Conservation (phyloP, 1,140 invertebrate genomes). For the Drosophila ogumai region DNA sequence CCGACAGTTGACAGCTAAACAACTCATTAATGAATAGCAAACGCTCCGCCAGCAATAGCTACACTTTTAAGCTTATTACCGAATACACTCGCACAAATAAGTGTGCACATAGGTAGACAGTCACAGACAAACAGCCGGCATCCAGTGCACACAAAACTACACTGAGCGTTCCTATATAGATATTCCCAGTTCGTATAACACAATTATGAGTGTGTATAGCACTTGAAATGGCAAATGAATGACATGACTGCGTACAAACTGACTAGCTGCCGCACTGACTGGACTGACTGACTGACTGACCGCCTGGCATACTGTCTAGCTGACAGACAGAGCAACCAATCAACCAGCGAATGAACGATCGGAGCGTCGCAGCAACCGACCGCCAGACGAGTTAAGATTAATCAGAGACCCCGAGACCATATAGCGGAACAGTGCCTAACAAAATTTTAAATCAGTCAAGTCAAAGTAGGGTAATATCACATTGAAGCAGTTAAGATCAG, state of each 20-base stretch:
- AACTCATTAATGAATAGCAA: conserved; percentile 79
- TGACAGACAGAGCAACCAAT: conserved; percentile 40
- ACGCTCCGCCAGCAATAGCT: conserved; percentile 46
- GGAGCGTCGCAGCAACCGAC: conserved; percentile 24
- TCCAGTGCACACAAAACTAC: conserved; percentile 37
- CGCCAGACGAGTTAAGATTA: conserved; percentile 74
- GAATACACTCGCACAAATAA: conserved; percentile 48
- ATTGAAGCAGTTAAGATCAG: not conserved
- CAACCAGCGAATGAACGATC: conserved; percentile 33
- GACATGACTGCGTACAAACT: conserved; percentile 69
- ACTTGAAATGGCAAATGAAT: conserved; percentile 83
- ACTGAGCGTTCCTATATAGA: conserved; percentile 22
- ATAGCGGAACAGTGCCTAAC: conserved; percentile 26
- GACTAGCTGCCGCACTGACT: conserved; percentile 37
- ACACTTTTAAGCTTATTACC: conserved; percentile 74
- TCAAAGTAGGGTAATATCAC: not conserved
- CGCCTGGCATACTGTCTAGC: conserved; percentile 23
- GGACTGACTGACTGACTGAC: conserved; percentile 29
- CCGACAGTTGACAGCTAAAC: conserved; percentile 70
- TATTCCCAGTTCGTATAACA: conserved; percentile 29
- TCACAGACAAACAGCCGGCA: conserved; percentile 37
- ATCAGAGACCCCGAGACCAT: conserved; percentile 72
- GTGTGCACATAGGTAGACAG: conserved; percentile 14
- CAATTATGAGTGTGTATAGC: conserved; percentile 68
- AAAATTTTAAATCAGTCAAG: conserved; percentile 11